Base-by-base conservation (phyloP, 2,797 vertebrate species). In the Meda fulgida region DNA sequence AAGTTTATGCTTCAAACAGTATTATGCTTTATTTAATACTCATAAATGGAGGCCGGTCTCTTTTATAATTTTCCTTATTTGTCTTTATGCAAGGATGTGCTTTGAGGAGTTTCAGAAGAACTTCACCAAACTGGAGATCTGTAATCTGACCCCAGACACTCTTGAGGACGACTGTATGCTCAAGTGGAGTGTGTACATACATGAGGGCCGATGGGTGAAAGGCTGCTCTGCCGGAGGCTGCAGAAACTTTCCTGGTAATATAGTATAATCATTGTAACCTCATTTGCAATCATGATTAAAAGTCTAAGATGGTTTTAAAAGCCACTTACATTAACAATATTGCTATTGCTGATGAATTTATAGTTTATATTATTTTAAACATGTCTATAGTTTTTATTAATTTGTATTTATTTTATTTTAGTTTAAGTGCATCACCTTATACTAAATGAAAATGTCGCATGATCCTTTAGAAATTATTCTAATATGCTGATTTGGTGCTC, bases 211-310 rank as follows among this genome's bases (percentile, higher is more conserved):
- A 80, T 99, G 98, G 98, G 98, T 99, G 79, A 95, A 97, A 89
- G 98, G 98, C 84, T 98, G 97, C 91, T 99, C 98, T 0, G 98
- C 97, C 0, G 98, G 98, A 7, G 98, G 98, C 80, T 99, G 98
- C 91, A 97, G 98, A 80, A 99, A 99, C 93, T 97, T 92, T 88
- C 97, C 97, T 93, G 96, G 98, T 98, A 77, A n/a, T 77, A 16
- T 29, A 38, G 31, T 40, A 31, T 46, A 38, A 29, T 70, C 10
- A 11, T 14, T n/a, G 18, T 5, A 0, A 4, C 40, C 36, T 1
- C 1, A 11, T 66, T 23, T 34, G 6, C 19, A 13, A 21, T 46
- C 10, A 40, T 55, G n/a, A 51, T 51, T 31, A 16, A 65, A 38
- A 38, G 3, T 36, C 13, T 16, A 3, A 53, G 21, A 34, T 73